Evolutionary conservation across 2,113 vertebrate genomes (phyloP), one percentile per base, ranked within the genome.

Genomic region (Rhabdornis inornatus): DNA sequence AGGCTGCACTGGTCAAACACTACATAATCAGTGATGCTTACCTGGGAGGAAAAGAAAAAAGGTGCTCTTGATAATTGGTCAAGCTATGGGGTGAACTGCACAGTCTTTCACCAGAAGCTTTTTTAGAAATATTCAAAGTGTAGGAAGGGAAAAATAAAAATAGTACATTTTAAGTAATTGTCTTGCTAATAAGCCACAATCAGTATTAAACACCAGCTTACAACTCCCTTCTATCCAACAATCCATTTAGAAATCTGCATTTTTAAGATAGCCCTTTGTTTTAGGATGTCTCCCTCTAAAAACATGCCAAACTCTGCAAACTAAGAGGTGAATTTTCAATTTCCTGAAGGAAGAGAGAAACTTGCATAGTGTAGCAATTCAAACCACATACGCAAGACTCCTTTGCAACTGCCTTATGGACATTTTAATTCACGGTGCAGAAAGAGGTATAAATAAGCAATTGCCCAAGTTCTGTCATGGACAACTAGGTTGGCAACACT

Each of bases 11-110:
- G 99, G 94, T 99, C 99, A 37, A 99, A 99, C 61, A 99, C 98
- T 64, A 99, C 99, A 39, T 99, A 99, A 98, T 99, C 99, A 1
- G 99, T 99, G 91, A 99, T 99, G 97, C 99, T 99, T 94, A 99
- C 99, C 99, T 99, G 94, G 18, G 27, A 5, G 2, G 5, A 18
- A 21, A 59, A 45, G n/a, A 24, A 30, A 66, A 19, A n/a, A 76
- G 24, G 8, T 3, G 4, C 33, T 69, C 60, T 71, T 86, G 18
- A 78, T 63, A 75, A 90, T n/a, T 55, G 59, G 8, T 33, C 84
- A 71, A 68, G 15, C 9, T 78, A 84, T 49, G 59, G 23, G 20
- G 8, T 39, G 25, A 91, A 53, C 40, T 21, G 25, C 28, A 71
- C 6, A 63, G 45, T 64, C 11, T 65, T 79, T 55, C 18, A 89